Percentiles rank a stretch among this genome's conserved stretches.
These are phyloP conservation scores for Candidula unifasciata DNA, from an alignment of 2,888 invertebrate species.

Conservation along the genomic window DNA sequence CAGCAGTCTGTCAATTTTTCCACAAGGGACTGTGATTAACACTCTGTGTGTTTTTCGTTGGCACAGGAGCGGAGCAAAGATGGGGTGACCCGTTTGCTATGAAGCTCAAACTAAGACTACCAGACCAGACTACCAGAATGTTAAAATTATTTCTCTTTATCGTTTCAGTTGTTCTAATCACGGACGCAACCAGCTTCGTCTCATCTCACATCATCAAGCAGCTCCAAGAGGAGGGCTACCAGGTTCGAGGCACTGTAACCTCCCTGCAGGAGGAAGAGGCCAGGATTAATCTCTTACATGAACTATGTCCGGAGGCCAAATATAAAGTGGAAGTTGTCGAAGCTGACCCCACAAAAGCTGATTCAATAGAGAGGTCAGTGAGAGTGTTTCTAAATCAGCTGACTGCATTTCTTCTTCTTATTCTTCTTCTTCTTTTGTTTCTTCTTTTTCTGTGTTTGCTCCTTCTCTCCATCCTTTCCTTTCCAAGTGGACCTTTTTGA, in stretches of 20 bases:
- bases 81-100: too few species aligned
- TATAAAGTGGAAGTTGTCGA: slow-evolving; percentile 79
- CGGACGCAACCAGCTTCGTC: slow-evolving; percentile 80
- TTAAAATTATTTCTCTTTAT: slow-evolving; percentile 15
- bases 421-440: too few species aligned
- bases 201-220: slow-evolving; percentile 79
- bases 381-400: neutral
- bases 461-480: too few species aligned
- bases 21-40: too few species aligned
- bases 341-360: slow-evolving; percentile 79
- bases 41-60: too few species aligned
- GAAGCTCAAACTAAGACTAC: too few species aligned
- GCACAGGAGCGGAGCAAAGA: too few species aligned
- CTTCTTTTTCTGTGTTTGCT: too few species aligned
- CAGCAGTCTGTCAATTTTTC: too few species aligned
- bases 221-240: slow-evolving; percentile 79
- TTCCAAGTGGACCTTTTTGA: too few species aligned
- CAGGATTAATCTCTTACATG: slow-evolving; percentile 73
- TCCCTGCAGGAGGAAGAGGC: slow-evolving; percentile 75
- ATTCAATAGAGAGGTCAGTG: slow-evolving; percentile 72
- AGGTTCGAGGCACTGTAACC: slow-evolving; percentile 79
- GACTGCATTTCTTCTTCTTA: too few species aligned
- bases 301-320: slow-evolving; percentile 76
- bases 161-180: slow-evolving; percentile 78
- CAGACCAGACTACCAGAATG: too few species aligned